These are phyloP conservation scores for Ametastegia equiseti DNA, from an alignment of 2,888 invertebrate species.

Conservation along the genomic window DNA sequence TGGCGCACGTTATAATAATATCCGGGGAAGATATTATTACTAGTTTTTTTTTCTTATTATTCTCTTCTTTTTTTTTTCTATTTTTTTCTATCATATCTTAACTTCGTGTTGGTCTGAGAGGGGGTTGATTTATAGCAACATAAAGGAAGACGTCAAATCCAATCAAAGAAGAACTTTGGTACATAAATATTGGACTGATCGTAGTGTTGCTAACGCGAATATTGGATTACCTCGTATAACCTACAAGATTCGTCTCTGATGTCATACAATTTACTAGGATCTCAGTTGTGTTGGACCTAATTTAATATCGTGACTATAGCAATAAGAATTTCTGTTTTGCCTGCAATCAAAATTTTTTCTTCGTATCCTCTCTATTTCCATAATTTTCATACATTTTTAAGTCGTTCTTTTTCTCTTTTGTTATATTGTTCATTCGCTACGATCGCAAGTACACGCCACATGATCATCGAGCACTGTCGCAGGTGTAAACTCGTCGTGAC, in stretches of 20 bases:
- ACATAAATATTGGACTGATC: not conserved
- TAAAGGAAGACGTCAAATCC: constrained; percentile 14
- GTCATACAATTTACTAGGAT: not conserved
- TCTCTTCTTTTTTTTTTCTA: not conserved
- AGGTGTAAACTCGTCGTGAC: not conserved
- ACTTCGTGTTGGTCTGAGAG: not conserved
- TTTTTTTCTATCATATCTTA: not conserved
- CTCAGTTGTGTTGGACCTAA: constrained; percentile 6
- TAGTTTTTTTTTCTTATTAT: no score
- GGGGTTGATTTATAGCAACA: constrained; percentile 27
- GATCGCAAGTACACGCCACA: not conserved
- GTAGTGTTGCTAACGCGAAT: not conserved
- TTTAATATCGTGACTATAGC: constrained; percentile 8
- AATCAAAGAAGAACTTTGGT: not conserved
- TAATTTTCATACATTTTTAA: no score
- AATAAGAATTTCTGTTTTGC: not conserved
- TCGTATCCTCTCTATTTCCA: no score
- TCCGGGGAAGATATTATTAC: constrained; percentile 13
- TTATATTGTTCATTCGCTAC: not conserved
- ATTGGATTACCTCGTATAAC: not conserved
- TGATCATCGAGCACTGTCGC: not conserved
- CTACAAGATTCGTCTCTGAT: not conserved
- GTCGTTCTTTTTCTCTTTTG: not conserved
- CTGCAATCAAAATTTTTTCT: no score
- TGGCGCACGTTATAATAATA: not conserved